Base-by-base conservation (phyloP, 2,797 vertebrate species). In the Hypotaenidia philippensis region DNA sequence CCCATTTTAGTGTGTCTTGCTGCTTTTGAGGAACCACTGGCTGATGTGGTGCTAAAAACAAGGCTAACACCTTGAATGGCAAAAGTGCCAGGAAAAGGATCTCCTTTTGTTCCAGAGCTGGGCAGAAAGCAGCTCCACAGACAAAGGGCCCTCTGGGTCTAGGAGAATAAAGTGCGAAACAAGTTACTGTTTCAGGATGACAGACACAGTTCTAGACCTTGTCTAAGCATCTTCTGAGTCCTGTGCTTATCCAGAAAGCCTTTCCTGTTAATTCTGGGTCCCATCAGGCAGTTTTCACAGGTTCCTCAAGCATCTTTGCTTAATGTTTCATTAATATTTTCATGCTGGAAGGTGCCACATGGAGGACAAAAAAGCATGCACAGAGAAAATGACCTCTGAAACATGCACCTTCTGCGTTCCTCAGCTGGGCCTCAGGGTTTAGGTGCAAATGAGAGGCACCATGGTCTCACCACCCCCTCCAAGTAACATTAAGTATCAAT, bases 401-500 rank as follows among this genome's bases (percentile, higher is more conserved):
- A 68, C 47, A 31, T 2, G 38, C 4, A 17, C 71, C 89, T 41
- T 26, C 47, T 2, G 3, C 78, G 91, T 31, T 36, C 15, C 65
- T 12, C 41, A 31, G 65, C 1, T 36, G 47, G 80, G 41, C 74
- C 44, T 18, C 66, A 1, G 26, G 27, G 60, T 45, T 56, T 52
- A 87, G 94, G 94, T 74, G 68, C 92, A 72, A 31, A 60, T 26
- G 59, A 66, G 95, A 79, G 94, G 71, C 89, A 87, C 52, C 52
- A 9, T 57, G 64, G 56, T 74, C 83, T 87, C 53, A 66, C 87
- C 86, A 57, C 49, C 40, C 87, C 83, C 52, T 69, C 89, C 91
- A 89, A 96, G 94, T 91, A 96, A 93, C 97, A 97, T 96, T 98
- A 98, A 99, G 98, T 98, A 98, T 98, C 99, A 99, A 98, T 99